Base-by-base conservation (phyloP, 2,113 vertebrate species). In the Anarhynchus alexandrinus region DNA sequence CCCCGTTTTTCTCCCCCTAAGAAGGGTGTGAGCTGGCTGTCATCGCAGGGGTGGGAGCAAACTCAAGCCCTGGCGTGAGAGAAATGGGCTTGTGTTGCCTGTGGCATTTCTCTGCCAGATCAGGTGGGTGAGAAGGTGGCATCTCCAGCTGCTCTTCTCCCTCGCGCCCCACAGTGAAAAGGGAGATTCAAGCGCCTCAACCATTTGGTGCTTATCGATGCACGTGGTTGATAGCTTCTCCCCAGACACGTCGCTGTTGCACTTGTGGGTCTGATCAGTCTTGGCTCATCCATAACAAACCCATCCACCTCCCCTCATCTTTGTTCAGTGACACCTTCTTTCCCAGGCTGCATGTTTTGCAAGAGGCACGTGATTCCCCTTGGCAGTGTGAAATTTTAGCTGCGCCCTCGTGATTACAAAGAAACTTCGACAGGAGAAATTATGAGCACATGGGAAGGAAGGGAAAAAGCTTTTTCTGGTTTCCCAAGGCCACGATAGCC, bases 111-210 rank as follows among this genome's bases (percentile, higher is more conserved):
- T 87, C 10, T 4, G 3, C 51, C 21, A 54, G 72, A n/a, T 77
- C 4, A 4, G 15, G 20, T 1, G 4, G 51, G 42, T 1, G 4
- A 65, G 51, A 40, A 86, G 34, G 9, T n/a, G 34, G 8, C 12
- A 12, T 22, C 29, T 45, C n/a, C 10, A 5, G 12, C 70, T 85
- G 54, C 34, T 71, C 26, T 85, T 72, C 30, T 80, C 26, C n/a
- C 12, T 82, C 10, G 5, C 2, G 2, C 10, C 14, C n/a, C 42
- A 4, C 2, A 4, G 42, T 9, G 36, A 36, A 40, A 57, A 0
- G 1, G 30, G 65, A 72, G 15, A 40, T n/a, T 67, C 20, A 54
- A 66, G 58, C 30, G 4, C 51, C 32, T 59, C 0, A 1, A 12
- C 20, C 1, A 2, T 54, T n/a, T 2, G 0, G n/a, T 36, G 55